Conservation (phyloP, 2,113 vertebrate species). For the Muscicapa adusta region DNA sequence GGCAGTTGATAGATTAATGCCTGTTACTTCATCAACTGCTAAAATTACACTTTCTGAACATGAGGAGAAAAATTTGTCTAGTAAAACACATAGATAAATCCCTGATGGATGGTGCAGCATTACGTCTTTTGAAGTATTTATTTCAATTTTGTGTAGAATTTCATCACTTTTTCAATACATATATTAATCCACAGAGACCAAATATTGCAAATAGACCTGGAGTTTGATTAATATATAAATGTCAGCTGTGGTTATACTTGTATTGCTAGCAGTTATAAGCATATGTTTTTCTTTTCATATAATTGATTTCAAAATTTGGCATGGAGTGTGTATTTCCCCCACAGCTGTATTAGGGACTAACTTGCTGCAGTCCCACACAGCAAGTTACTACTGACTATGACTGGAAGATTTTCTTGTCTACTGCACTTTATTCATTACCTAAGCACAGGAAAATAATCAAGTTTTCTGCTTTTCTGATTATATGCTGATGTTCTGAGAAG, state of each 20-base stretch:
- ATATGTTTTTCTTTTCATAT: neutral
- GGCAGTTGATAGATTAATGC: neutral
- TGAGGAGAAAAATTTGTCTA: neutral
- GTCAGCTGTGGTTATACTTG: neutral
- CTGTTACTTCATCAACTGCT: neutral
- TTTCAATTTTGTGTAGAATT: neutral
- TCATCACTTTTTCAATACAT: neutral
- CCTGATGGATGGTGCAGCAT: neutral
- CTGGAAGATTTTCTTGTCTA: neutral
- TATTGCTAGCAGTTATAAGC: neutral
- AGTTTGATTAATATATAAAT: neutral
- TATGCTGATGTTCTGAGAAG: neutral
- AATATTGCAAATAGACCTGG: neutral
- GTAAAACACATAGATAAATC: neutral
- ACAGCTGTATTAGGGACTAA: neutral
- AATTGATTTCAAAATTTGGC: neutral
- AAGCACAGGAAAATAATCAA: neutral
- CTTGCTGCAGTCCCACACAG: neutral
- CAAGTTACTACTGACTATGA: neutral
- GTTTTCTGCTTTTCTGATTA: neutral
- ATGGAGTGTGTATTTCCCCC: neutral
- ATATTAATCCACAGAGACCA: neutral
- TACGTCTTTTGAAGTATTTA: neutral
- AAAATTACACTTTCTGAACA: neutral
- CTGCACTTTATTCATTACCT: neutral